Percentiles rank a stretch among this genome's conserved stretches.
phyloP scores from a whole-genome alignment of 2,888 invertebrate genomes.

The Saturnia japonica region DNA sequence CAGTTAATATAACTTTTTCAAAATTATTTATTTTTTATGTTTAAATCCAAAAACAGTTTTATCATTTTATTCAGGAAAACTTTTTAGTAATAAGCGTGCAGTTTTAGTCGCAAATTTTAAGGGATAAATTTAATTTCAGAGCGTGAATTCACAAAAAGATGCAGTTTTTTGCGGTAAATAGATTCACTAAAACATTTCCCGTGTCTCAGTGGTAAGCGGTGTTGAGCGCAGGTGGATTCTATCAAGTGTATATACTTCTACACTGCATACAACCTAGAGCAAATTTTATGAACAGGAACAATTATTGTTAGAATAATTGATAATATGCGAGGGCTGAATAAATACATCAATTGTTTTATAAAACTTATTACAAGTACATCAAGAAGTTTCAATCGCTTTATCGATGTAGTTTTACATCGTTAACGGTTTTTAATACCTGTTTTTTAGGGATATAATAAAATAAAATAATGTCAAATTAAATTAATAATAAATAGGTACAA shows the following conservation, averaged over 20 bases:
- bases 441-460: too few relatives aligned
- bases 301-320: not conserved
- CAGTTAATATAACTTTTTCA: not conserved
- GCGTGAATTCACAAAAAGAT: constrained; percentile 54
- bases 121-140: constrained; percentile 43
- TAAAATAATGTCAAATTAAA: too few relatives aligned
- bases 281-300: too few relatives aligned
- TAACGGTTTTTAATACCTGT: too few relatives aligned
- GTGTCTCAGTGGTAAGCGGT: constrained; percentile 54
- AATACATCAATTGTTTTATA: not conserved
- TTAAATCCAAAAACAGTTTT: not conserved
- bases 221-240: constrained; percentile 31
- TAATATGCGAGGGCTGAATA: not conserved
- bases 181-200: constrained; percentile 75
- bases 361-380: not conserved
- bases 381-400: too few relatives aligned
- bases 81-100: not conserved
- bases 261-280: not conserved
- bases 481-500: too few relatives aligned
- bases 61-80: not conserved
- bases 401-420: too few relatives aligned
- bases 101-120: constrained; percentile 22
- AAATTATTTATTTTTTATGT: not conserved
- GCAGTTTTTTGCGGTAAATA: constrained; percentile 67
- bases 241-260: constrained; percentile 17